These are phyloP conservation scores for Tetranychus cinnabarinus DNA, from an alignment of 1,140 invertebrate genomes.

Conservation along the genomic window DNA sequence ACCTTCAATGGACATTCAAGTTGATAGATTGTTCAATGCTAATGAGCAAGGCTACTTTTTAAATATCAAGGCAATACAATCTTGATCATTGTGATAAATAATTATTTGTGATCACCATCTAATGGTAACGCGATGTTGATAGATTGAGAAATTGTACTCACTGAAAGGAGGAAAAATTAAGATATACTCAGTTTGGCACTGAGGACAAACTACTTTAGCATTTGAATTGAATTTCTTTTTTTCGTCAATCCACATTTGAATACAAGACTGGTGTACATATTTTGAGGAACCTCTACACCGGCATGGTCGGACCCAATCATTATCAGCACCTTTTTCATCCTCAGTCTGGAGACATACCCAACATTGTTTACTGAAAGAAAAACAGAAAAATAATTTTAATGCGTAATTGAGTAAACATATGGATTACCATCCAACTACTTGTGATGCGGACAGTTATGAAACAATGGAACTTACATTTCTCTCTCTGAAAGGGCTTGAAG, in stretches of 20 bases:
- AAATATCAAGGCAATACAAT: too few species aligned
- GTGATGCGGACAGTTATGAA: background rate
- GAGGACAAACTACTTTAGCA: constrained; percentile 67
- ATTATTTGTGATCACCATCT: too few species aligned
- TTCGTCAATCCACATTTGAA: constrained; percentile 95
- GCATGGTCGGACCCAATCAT: constrained; percentile 82
- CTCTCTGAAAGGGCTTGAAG: too few species aligned
- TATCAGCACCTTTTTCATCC: constrained; percentile 54
- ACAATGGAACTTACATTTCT: too few species aligned
- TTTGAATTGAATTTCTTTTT: constrained; percentile 75
- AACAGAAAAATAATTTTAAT: too few species aligned
- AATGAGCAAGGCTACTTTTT: too few species aligned
- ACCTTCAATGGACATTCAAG: too few species aligned
- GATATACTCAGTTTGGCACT: constrained; percentile 82
- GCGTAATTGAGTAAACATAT: too few species aligned
- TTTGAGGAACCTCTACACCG: constrained; percentile 51
- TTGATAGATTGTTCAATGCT: too few species aligned
- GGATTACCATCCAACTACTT: too few species aligned
- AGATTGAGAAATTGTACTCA: background rate
- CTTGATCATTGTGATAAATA: too few species aligned
- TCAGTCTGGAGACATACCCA: constrained; percentile 96
- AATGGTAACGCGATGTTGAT: too few species aligned
- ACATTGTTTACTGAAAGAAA: constrained; percentile 30
- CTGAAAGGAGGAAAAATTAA: constrained; percentile 55
- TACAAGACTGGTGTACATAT: constrained; percentile 69